Base-by-base conservation (phyloP, 1,140 invertebrate genomes). In the Orius laevigatus region DNA sequence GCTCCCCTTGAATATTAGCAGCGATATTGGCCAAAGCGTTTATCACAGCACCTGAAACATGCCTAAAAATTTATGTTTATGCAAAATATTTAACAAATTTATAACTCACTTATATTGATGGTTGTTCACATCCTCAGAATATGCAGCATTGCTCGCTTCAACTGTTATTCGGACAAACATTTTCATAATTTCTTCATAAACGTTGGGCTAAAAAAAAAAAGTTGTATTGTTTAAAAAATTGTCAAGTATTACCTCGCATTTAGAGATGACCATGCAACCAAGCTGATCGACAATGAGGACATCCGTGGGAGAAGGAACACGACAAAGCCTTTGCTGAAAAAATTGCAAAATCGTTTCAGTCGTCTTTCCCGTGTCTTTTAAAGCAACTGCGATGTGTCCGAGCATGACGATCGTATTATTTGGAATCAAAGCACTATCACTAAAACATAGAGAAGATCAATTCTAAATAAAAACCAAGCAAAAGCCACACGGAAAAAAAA, bases 331-430 rank as follows among this genome's bases (percentile, higher is more conserved):
- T 63, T 98, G 92, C 57, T 94, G 90, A 60, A 98, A 94, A 62
- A 98, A 97, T 62, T 94, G 89, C 15, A 97, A 66, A 50, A 97
- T 91, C n/a, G 86, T 92, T 54, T 93, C 86, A 0, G 85, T 90
- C 0, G 87, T 89, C 56, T 89, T 88, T 0, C 86, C 83, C 1
- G 84, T 90, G 55, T 95, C 85, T 59, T 84, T 91, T 48, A 98
- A 66, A 0, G 87, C 82, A 4, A 97, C 90, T 0, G 94, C 94
- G 4, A 99, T 87, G 62, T 95, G 90, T 0, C 95, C 93, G 62
- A 99, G 69, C 74, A 95, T 93, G 35, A 96, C 82, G 15, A 99
- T 93, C 16, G 95, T 92, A 62, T 98, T 99, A 18, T 87, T 84
- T 51, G 90, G 90, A 20, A 98, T 90, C 31, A 98, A 63, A 2